Base-by-base conservation (phyloP, 2,888 invertebrate species). In the Calliopum simillimum region DNA sequence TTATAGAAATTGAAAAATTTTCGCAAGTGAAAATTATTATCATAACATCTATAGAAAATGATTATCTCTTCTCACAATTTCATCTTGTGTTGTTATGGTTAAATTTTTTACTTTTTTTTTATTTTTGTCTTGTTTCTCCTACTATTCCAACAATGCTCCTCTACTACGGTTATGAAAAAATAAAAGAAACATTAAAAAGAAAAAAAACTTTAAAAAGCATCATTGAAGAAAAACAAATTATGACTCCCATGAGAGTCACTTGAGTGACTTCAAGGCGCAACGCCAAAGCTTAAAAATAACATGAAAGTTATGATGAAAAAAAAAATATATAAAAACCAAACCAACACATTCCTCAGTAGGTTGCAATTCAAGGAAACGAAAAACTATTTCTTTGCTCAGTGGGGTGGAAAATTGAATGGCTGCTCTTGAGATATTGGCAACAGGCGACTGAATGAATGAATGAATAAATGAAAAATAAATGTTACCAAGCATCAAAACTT, bases 321-420 rank as follows among this genome's bases (percentile, higher is more conserved):
- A 46, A 14, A 49, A 13, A 23, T 25, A 23, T 8, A 56, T 23
- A 6, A 58, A 21, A 6, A 43, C 41, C n/a, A 66, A 66, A 44
- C 49, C 19, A 61, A 46, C 46, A 21, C 16, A 21, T 21, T 44
- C 33, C 5, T 33, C 33, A 33, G 43, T 41, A 59, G 43, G 43
- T 16, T 12, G 33, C 58, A 59, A 25, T 46, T 21, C 41, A 61
- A 61, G 46, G 16, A 19, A 21, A 12, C 12, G 49, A 25, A 61
- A 70, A 72, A 75, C 74, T 72, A 73, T 74, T 75, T 74, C 75
- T 73, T 70, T 74, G 74, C 75, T 69, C 63, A 73, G 70, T 69
- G 70, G 71, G 59, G 73, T 71, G 59, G 74, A 76, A 76, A 76
- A 76, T 76, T 75, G 73, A 75, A 76, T 75, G 71, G 69, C 71